Conservation (phyloP, 2,888 invertebrate species). For the Agrotis puta region DNA sequence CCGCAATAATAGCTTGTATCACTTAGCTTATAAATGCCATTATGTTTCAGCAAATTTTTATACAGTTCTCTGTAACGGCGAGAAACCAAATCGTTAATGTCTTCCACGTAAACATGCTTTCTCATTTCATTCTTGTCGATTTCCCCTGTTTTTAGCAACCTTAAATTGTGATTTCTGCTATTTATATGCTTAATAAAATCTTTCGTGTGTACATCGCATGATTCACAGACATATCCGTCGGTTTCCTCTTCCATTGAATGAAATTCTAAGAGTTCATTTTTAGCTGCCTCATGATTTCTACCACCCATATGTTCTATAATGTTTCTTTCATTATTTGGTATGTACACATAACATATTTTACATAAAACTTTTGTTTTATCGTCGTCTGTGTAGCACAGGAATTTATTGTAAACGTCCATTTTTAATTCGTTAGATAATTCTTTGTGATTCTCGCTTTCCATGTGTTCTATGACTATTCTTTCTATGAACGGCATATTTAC, state of each 20-base stretch:
- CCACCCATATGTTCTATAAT: constrained; percentile 29
- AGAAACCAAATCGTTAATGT: not conserved
- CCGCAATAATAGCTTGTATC: not conserved
- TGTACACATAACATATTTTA: not conserved
- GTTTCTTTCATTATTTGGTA: not conserved
- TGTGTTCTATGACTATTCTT: constrained; percentile 9
- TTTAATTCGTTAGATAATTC: not conserved
- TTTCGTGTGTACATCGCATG: not conserved
- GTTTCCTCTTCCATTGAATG: not conserved
- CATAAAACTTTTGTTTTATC: not conserved
- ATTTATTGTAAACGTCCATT: not conserved
- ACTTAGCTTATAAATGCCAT: not conserved
- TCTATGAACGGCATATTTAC: not conserved
- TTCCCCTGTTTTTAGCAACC: not conserved
- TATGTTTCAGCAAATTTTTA: constrained; percentile 12
- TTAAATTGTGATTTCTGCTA: not conserved
- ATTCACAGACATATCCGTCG: not conserved
- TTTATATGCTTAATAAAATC: constrained; percentile 7
- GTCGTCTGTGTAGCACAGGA: not conserved
- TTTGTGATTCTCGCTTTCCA: not conserved
- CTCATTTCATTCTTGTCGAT: not conserved
- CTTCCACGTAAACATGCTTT: constrained; percentile 9
- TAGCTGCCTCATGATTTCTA: not conserved
- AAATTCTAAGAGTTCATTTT: not conserved
- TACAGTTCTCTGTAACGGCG: not conserved